Conservation (phyloP, 2,888 invertebrate species). For the Pristionchus entomophagus region DNA sequence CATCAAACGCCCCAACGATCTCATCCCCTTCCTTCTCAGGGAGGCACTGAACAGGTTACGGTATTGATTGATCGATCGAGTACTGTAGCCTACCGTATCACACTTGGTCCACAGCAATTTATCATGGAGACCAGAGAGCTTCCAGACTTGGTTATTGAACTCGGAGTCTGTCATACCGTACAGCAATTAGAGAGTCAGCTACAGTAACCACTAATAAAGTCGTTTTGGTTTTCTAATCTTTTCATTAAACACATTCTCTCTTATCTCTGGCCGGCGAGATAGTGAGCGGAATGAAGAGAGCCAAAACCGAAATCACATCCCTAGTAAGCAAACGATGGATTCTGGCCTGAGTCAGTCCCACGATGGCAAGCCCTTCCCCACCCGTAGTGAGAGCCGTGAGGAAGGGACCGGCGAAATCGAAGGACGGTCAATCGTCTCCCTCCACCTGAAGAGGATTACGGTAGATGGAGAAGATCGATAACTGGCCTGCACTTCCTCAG, state of each 20-base stretch:
- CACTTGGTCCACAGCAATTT: neutral
- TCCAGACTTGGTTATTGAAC: conserved; percentile 42
- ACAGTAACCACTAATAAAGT: too few species aligned
- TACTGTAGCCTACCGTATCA: neutral
- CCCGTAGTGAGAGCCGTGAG: conserved; percentile 43
- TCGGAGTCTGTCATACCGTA: conserved; percentile 37
- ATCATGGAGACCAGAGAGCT: conserved; percentile 47
- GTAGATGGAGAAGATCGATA: neutral
- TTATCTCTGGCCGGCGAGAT: too few species aligned
- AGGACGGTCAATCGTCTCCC: conserved; percentile 49
- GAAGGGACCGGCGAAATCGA: conserved; percentile 55
- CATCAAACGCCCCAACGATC: conserved; percentile 36
- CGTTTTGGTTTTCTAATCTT: too few species aligned
- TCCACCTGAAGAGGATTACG: conserved; percentile 14
- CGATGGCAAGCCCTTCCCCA: conserved; percentile 49
- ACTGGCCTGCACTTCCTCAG: conserved; percentile 48
- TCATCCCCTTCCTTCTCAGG: conserved; percentile 36
- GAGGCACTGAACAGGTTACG: neutral
- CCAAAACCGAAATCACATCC: too few species aligned
- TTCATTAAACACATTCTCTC: too few species aligned
- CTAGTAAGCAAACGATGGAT: neutral
- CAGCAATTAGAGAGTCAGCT: neutral
- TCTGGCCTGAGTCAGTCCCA: conserved; percentile 45
- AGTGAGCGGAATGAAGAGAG: too few species aligned
- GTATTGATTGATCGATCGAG: neutral